These are phyloP conservation scores for Centropristis striata DNA, from an alignment of 2,113 vertebrate species.

Conservation along the genomic window DNA sequence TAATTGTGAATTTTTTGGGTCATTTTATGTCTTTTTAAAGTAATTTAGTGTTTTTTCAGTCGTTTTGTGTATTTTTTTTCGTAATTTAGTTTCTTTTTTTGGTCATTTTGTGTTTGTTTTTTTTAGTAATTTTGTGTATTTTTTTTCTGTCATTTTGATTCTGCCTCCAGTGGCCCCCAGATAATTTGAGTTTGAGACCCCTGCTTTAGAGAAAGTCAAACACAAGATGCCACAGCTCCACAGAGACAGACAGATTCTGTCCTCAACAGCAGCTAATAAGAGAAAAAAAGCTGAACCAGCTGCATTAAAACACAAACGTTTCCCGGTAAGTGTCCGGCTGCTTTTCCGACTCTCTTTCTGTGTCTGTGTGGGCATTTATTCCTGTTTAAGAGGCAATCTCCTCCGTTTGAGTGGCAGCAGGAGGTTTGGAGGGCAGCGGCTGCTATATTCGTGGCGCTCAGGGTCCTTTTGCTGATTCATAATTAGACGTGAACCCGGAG, in stretches of 20 bases:
- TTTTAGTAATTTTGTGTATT: too few relatives aligned
- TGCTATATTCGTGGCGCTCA: constrained; percentile 90
- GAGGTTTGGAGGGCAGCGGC: constrained; percentile 93
- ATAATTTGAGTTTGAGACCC: too few relatives aligned
- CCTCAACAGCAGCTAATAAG: not conserved
- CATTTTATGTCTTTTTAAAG: too few relatives aligned
- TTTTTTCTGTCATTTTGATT: too few relatives aligned
- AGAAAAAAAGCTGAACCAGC: constrained; percentile 7
- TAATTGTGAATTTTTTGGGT: too few relatives aligned
- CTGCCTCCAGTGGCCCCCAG: too few relatives aligned
- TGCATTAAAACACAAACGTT: constrained; percentile 43
- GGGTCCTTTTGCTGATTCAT: constrained; percentile 94
- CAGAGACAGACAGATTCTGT: not conserved
- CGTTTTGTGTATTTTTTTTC: too few relatives aligned
- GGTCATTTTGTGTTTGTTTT: too few relatives aligned
- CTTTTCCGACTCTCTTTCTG: too few relatives aligned
- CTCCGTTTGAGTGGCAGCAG: constrained; percentile 94
- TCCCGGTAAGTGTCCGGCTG: too few relatives aligned
- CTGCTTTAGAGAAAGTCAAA: not conserved
- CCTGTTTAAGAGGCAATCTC: constrained; percentile 96
- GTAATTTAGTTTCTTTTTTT: too few relatives aligned
- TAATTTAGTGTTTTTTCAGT: too few relatives aligned
- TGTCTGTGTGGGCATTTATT: constrained; percentile 93
- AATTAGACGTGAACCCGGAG: constrained; percentile 99
- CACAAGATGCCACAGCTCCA: not conserved